Evolutionary conservation across 1,140 invertebrate genomes (phyloP), one percentile per base, ranked within the genome.

Genomic region (Cryptotermes secundus): DNA sequence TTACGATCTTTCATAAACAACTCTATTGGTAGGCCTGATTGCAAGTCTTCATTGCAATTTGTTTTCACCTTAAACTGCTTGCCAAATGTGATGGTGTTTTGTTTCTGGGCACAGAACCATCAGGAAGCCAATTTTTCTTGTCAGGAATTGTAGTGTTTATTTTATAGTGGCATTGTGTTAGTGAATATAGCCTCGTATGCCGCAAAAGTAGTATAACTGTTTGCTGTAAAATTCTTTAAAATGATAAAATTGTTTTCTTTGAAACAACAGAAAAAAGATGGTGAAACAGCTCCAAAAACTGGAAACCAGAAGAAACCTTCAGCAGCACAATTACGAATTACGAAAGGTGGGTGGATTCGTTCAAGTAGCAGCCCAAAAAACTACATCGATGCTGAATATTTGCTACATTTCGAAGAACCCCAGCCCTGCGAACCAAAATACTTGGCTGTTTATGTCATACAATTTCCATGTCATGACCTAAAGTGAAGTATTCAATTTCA

Each of bases 161-260:
- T n/a, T 82, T 49, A 9, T 53, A 53, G 81, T 53, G 81, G 26
- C 81, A 82, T 38, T 45, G 45, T 31, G 22, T 34, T 31, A 45
- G n/a, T 38, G 31, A 82, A 72, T 72, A 31, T 2, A 82, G 38
- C 22, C n/a, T n/a, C 81, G 38, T 82, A 82, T 82, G 81, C 35
- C 42, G 22, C 81, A 81, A 31, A 81, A 84, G n/a, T 79, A 84
- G 36, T 84, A n/a, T 38, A 7, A 59, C 19, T n/a, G 1, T 6
- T 59, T 59, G 24, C 26, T 59, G 65, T 59, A 35, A 65, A 45
- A 22, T 72, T 35, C n/a, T 38, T 80, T 36, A 80, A 65, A 31
- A 99, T 99, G 98, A 99, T 99, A 90, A 99, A 98, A 94, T 93
- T 99, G 91, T 99, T 99, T 93, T 98, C 97, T 83, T 92, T 99